These are phyloP conservation scores for Carcina quercana DNA, from an alignment of 2,888 invertebrate species.

Conservation along the genomic window DNA sequence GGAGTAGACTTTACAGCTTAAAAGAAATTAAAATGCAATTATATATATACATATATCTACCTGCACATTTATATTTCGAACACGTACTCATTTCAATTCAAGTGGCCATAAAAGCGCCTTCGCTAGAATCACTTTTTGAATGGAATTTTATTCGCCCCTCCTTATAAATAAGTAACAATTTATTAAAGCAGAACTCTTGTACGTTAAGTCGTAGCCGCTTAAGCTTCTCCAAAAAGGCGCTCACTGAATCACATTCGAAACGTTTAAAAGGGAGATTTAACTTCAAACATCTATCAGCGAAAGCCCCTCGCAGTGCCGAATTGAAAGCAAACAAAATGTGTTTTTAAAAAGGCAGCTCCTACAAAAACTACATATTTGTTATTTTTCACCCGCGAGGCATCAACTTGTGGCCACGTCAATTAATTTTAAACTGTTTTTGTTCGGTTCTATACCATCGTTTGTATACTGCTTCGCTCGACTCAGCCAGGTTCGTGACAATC, in stretches of 20 bases:
- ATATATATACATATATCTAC: too few species aligned
- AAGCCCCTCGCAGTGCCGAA: conserved; percentile 47
- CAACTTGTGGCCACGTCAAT: conserved; percentile 25
- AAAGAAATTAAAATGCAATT: too few species aligned
- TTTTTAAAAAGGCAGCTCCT: conserved; percentile 57
- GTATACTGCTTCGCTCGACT: too few species aligned
- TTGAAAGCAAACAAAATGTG: conserved; percentile 65
- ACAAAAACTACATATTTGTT: conserved; percentile 48
- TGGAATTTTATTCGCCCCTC: too few species aligned
- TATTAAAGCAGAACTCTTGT: conserved; percentile 7
- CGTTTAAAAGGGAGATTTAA: conserved; percentile 69
- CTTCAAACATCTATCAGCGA: conserved; percentile 59
- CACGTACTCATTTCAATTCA: too few species aligned
- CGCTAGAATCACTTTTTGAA: too few species aligned
- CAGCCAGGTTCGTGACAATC: too few species aligned
- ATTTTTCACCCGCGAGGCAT: conserved; percentile 42
- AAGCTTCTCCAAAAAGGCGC: conserved; percentile 53
- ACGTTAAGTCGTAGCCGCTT: conserved; percentile 19
- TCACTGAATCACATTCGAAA: conserved; percentile 60
- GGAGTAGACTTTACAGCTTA: too few species aligned
- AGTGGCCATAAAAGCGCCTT: too few species aligned
- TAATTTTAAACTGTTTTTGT: conserved; percentile 21
- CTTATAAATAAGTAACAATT: conserved; percentile 7
- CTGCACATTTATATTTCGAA: too few species aligned
- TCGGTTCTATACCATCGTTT: too few species aligned